These are phyloP conservation scores for Pavo muticus DNA, from an alignment of 2,113 vertebrate genomes.

Conservation along the genomic window DNA sequence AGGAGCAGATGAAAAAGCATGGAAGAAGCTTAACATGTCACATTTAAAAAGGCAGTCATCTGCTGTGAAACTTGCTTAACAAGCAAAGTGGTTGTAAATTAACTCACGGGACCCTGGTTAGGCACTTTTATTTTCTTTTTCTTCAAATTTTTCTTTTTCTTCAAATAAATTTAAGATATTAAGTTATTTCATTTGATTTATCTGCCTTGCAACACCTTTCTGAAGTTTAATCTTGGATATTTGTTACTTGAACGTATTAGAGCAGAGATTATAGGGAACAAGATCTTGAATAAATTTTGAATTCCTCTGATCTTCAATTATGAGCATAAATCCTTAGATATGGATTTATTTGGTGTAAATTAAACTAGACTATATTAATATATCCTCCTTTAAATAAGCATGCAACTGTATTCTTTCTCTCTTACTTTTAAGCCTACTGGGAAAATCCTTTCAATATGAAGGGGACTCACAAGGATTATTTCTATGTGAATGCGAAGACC, in stretches of 20 bases:
- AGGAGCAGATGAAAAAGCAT: background rate
- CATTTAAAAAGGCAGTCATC: background rate
- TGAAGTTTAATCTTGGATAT: background rate
- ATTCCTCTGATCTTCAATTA: background rate
- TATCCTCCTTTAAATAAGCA: background rate
- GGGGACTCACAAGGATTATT: conserved; percentile 70
- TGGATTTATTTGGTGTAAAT: background rate
- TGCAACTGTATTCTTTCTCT: conserved; percentile 12
- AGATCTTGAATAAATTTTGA: background rate
- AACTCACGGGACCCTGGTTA: background rate
- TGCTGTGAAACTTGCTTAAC: background rate
- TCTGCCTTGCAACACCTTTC: background rate
- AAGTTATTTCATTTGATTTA: background rate
- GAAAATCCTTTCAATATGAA: conserved; percentile 80
- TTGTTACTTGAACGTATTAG: background rate
- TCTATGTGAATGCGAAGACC: conserved; percentile 11
- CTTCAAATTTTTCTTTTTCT: background rate
- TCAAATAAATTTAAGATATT: background rate
- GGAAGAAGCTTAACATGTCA: background rate
- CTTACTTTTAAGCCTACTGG: conserved; percentile 79
- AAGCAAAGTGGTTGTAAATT: background rate
- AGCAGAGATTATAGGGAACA: background rate
- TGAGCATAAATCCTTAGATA: background rate
- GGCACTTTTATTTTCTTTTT: background rate
- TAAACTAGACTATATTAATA: background rate